These are phyloP conservation scores for Oxyteleia sp. DNA, from an alignment of 2,888 invertebrate genomes.

Conservation along the genomic window DNA sequence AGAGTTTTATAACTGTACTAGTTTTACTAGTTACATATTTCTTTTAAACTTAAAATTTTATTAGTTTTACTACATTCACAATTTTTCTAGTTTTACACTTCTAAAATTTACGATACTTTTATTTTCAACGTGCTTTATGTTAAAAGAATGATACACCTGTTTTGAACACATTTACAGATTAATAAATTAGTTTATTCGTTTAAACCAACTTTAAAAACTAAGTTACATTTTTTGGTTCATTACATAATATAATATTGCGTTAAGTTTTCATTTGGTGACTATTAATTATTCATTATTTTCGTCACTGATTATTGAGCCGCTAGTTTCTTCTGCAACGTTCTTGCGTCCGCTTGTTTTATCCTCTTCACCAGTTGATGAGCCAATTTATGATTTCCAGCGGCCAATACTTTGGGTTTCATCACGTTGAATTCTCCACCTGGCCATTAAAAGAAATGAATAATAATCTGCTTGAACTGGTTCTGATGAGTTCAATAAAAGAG, in stretches of 20 bases:
- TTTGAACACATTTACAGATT: too few species aligned
- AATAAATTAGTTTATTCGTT: too few species aligned
- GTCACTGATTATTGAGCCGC: not conserved
- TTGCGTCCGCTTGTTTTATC: slow-evolving; percentile 88
- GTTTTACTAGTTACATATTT: too few species aligned
- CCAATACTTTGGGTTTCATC: slow-evolving; percentile 89
- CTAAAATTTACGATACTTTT: too few species aligned
- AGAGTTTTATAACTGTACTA: too few species aligned
- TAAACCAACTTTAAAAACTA: slow-evolving; percentile 64
- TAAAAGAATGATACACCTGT: too few species aligned
- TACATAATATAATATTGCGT: slow-evolving; percentile 22
- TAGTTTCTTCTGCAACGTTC: slow-evolving; percentile 78
- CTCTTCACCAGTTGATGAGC: slow-evolving; percentile 88
- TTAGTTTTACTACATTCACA: too few species aligned
- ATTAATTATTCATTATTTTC: not conserved
- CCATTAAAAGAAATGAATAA: slow-evolving; percentile 44
- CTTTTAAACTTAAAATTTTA: too few species aligned
- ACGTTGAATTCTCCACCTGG: slow-evolving; percentile 88
- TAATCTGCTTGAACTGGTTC: not conserved
- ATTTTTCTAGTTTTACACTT: too few species aligned
- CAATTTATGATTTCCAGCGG: slow-evolving; percentile 88
- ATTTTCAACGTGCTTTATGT: too few species aligned
- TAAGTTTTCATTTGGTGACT: not conserved
- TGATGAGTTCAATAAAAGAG: not conserved
- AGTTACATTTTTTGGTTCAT: not conserved